Evolutionary conservation across 2,797 vertebrate species (phyloP), one percentile per base, ranked within the genome.

Genomic region (Brachyalestes nurse): DNA sequence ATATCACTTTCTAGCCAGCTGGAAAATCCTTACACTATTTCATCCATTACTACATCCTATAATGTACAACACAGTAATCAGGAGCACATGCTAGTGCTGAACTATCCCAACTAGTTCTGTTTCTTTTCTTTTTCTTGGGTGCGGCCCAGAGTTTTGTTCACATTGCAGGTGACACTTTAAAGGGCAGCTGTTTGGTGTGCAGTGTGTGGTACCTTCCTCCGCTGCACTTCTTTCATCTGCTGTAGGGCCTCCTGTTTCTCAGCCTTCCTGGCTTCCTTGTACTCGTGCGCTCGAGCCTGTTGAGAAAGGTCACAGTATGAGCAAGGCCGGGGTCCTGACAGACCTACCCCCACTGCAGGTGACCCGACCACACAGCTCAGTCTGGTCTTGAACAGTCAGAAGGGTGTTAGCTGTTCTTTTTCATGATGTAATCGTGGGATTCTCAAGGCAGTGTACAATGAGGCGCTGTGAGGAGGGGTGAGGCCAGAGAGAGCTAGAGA

Each of bases 201-300:
- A 51, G 42, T 42, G n/a, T 65, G 25, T 67, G 60, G 45, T 92
- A 95, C 94, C 93, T 95, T 95, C 65, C 19, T 91, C 55, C 13
- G 67, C 79, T 94, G 93, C 66, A 92, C 87, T 28, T 91, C 89
- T 85, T 92, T 95, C 88, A 89, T 93, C 83, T 90, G 81, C 72
- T 91, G 89, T 66, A 92, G 82, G 77, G 55, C 88, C 70, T 49
- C 49, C 42, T 87, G 89, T 87, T 93, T 92, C 75, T 91, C 85
- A n/a, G 89, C 85, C 82, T 2, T 85, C 85, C 85, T 87, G 82
- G 82, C 83, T 85, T 93, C 79, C 62, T 82, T 90, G 21, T 90
- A 90, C 61, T 78, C 60, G 7, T 9, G 77, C 49, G 61, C 88
- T 83, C 80, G 91, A 72, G n/a, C 71, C 94, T 96, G 53, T 53